A percentile compares a stretch with the other conserved stretches of the same genome.
phyloP scores from a whole-genome alignment of 2,797 vertebrate species.

The Lithobates sylvaticus region DNA sequence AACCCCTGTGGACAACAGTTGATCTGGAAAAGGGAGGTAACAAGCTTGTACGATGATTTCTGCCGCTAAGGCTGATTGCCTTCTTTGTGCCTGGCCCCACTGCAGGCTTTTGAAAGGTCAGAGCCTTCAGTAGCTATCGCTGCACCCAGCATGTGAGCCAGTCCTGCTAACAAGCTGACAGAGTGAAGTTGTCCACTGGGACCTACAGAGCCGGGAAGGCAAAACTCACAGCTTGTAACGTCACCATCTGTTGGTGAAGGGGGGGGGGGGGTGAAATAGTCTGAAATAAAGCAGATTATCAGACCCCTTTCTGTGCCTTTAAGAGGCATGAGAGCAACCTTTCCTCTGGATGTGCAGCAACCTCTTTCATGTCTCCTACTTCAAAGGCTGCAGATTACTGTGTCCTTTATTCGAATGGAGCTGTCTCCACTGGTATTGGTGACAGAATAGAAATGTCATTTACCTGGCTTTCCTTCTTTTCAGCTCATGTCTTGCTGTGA shows the following conservation, averaged over 20 bases:
- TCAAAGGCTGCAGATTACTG: constrained; percentile 75
- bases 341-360: constrained; percentile 67
- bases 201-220: constrained; percentile 20
- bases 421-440: constrained; percentile 65
- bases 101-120: constrained; percentile 57
- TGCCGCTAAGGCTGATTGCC: constrained; percentile 45
- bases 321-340: constrained; percentile 66
- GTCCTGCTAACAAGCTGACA: constrained; percentile 47
- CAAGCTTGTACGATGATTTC: constrained; percentile 29
- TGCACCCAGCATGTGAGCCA: constrained; percentile 39
- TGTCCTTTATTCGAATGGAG: constrained; percentile 75
- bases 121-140: constrained; percentile 52
- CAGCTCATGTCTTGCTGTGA: constrained; percentile 42
- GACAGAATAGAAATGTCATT: constrained; percentile 57
- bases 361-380: constrained; percentile 74
- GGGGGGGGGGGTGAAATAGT: constrained; percentile 37
- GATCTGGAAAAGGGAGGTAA: constrained; percentile 42
- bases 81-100: constrained; percentile 4
- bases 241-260: constrained; percentile 6
- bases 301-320: constrained; percentile 70
- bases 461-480: constrained; percentile 59
- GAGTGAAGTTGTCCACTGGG: constrained; percentile 40
- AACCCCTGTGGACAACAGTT: constrained; percentile 19
- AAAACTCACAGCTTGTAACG: constrained; percentile 17
- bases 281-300: constrained; percentile 59